Evolutionary conservation across 2,797 vertebrate genomes (phyloP).

Genomic region (Acanthopagrus latus): DNA sequence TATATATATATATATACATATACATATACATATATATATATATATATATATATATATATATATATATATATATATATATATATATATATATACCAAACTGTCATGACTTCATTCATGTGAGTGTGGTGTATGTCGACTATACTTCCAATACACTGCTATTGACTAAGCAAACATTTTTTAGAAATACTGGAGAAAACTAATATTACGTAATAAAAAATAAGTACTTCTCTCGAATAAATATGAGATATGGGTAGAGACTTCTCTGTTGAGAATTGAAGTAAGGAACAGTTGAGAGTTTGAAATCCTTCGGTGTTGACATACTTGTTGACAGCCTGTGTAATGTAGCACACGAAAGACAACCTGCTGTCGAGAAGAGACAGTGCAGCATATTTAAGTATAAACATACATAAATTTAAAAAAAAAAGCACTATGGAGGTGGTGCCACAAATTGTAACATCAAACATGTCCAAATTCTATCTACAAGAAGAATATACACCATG

Average conservation of each 20-base stretch:
- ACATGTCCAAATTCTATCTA: background rate
- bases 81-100: background rate
- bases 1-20: no score
- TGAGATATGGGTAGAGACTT: background rate
- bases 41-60: no score
- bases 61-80: no score
- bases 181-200: background rate
- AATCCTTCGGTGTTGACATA: conserved; percentile 19
- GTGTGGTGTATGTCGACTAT: background rate
- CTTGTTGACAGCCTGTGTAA: conserved; percentile 25
- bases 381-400: conserved; percentile 15
- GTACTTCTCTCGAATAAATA: conserved; percentile 4
- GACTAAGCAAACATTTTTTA: background rate
- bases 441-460: conserved; percentile 24
- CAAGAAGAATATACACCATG: conserved; percentile 10
- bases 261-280: background rate
- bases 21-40: no score
- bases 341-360: conserved; percentile 35
- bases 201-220: conserved; percentile 7
- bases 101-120: background rate
- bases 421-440: background rate
- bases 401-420: conserved; percentile 4
- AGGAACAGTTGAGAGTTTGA: conserved; percentile 14
- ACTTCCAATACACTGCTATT: background rate
- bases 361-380: conserved; percentile 32